Percentiles rank a stretch among this genome's conserved stretches.
Evolutionary conservation across 1,140 invertebrate species (phyloP).

Genomic region (Diorhabda elongata): DNA sequence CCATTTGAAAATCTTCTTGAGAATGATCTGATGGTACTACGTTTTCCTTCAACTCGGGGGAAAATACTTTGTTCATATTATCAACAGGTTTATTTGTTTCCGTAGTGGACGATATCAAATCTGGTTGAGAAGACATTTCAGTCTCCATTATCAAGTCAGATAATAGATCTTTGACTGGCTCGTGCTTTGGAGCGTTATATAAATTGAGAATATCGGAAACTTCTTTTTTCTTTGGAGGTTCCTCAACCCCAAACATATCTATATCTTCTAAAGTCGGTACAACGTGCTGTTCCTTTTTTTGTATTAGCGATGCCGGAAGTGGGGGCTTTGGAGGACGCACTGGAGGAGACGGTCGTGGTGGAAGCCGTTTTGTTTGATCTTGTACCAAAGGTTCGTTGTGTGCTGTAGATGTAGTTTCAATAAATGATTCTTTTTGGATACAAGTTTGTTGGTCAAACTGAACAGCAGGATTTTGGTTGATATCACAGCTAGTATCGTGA

Average conservation of each 20-base stretch:
- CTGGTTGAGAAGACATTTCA: not conserved
- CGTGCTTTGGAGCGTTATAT: slow-evolving; percentile 55
- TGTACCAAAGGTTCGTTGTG: not conserved
- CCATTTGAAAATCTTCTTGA: slow-evolving; percentile 43
- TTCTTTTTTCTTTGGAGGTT: slow-evolving; percentile 45
- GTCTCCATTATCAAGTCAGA: slow-evolving; percentile 32
- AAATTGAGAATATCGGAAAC: slow-evolving; percentile 60
- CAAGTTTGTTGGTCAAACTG: slow-evolving; percentile 28
- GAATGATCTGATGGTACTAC: slow-evolving; percentile 41
- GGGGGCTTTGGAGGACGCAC: slow-evolving; percentile 29
- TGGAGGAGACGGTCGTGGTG: slow-evolving; percentile 48
- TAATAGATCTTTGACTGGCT: slow-evolving; percentile 45
- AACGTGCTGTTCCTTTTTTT: not conserved
- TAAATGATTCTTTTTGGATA: slow-evolving; percentile 29
- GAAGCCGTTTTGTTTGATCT: slow-evolving; percentile 21
- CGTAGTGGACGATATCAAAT: not conserved
- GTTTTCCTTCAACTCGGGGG: slow-evolving; percentile 30
- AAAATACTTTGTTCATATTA: not conserved
- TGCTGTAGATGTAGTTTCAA: slow-evolving; percentile 34
- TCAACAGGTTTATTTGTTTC: slow-evolving; percentile 7
- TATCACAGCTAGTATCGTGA: slow-evolving; percentile 34
- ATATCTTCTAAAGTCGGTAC: slow-evolving; percentile 24
- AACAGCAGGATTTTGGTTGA: slow-evolving; percentile 46
- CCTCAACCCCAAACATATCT: slow-evolving; percentile 50
- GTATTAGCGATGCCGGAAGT: slow-evolving; percentile 3